Base-by-base conservation (phyloP, 2,113 vertebrate species). In the Vanacampus margaritifer region DNA sequence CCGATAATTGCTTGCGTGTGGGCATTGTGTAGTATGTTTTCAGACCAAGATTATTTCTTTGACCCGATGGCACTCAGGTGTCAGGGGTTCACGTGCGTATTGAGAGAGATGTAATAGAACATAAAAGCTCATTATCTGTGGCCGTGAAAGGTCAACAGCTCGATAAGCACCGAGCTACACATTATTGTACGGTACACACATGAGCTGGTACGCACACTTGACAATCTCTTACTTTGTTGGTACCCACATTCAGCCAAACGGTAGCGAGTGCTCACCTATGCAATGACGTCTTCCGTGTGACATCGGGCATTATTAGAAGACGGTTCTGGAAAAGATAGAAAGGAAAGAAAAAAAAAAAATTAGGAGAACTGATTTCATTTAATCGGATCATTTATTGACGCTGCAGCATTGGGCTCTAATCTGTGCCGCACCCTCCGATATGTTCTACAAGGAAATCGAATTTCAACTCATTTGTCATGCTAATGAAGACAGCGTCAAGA, bases 41-140 rank as follows among this genome's bases (percentile, higher is more conserved):
- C 84, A 80, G 84, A 64, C 71, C 60, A 77, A 82, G 79, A 74
- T 81, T 76, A 86, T 84, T 82, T 79, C 78, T 48, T 39, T 87
- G 85, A 89, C 89, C 89, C 82, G 75, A 75, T 37, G 78, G 75
- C 76, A 84, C 71, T 62, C 74, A 26, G 80, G 80, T 88, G 89
- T 83, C 87, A 70, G 82, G 67, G 65, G 69, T 73, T 71, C 74
- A 64, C 76, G 79, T 79, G 50, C 87, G 87, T 68, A 74, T 80
- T 81, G 82, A 80, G 81, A 85, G 78, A 76, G 75, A 88, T 85
- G 86, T 85, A 87, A 88, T 76, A 76, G 81, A 79, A 85, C 36
- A 71, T 89, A 87, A 84, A 82, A 87, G 87, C 86, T 87, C 73
- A 89, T 90, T 89, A 89, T 87, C 82, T 88, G 75, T 74, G 68